Evolutionary conservation across 1,140 invertebrate genomes (phyloP).

Genomic region (Neomicropteryx cornuta): DNA sequence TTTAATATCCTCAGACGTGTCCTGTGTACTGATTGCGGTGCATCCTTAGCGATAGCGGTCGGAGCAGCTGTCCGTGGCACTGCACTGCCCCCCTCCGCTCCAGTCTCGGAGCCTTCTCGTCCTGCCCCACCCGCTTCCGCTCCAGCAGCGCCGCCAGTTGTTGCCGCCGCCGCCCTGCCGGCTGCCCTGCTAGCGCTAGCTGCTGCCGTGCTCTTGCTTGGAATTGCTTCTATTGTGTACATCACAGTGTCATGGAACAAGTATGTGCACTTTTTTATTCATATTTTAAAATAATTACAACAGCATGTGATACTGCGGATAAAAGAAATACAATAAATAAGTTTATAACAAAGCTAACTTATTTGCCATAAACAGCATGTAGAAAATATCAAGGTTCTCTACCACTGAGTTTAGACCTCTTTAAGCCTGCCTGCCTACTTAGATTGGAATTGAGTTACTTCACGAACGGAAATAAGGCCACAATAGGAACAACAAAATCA

Average conservation of each 20-base stretch:
- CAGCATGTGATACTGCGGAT: background rate
- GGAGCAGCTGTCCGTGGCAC: constrained; percentile 19
- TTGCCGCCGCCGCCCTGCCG: constrained; percentile 70
- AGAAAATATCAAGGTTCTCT: too few relatives aligned
- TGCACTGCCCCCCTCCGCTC: constrained; percentile 36
- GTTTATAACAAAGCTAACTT: too few relatives aligned
- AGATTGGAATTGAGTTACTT: too few relatives aligned
- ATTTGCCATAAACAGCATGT: too few relatives aligned
- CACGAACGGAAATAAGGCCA: too few relatives aligned
- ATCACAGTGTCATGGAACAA: constrained; percentile 88
- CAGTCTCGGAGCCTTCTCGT: too few relatives aligned
- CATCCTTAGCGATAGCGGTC: constrained; percentile 24
- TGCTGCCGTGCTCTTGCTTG: constrained; percentile 74
- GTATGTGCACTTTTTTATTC: constrained; percentile 36
- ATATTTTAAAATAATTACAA: background rate
- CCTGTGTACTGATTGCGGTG: too few relatives aligned
- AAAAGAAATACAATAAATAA: too few relatives aligned
- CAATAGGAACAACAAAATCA: too few relatives aligned
- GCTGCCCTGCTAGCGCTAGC: constrained; percentile 80
- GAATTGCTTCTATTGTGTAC: constrained; percentile 77
- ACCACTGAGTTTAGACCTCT: too few relatives aligned
- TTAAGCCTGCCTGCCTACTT: too few relatives aligned
- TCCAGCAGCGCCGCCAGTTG: constrained; percentile 37
- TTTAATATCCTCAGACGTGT: too few relatives aligned
- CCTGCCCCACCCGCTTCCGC: constrained; percentile 37